Percentiles rank a stretch among this genome's conserved stretches.
Evolutionary conservation across 2,888 invertebrate species (phyloP).

Genomic region (Cenopis cana): DNA sequence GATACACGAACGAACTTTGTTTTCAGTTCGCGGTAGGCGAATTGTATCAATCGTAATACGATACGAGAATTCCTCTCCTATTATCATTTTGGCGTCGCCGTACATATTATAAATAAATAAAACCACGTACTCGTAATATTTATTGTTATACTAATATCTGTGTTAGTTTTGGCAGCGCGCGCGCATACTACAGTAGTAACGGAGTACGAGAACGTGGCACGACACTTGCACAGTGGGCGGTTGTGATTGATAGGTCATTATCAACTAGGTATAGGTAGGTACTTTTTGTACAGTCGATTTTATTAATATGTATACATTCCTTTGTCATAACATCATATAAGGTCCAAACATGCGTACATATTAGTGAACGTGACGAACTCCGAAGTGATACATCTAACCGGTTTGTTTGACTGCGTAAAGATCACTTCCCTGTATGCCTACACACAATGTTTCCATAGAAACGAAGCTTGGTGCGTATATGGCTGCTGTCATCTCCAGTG

Average conservation of each 20-base stretch:
- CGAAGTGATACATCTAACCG: constrained; percentile 18
- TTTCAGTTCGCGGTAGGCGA: background rate
- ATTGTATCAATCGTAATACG: background rate
- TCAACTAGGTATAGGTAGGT: constrained; percentile 3
- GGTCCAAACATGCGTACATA: no score
- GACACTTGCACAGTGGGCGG: constrained; percentile 33
- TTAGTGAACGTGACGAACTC: background rate
- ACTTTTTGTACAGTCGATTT: constrained; percentile 13
- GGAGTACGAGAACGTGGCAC: constrained; percentile 21
- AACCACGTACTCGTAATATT: background rate
- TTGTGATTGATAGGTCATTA: constrained; percentile 37
- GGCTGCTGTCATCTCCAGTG: no score
- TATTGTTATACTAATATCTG: constrained; percentile 11
- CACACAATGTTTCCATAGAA: background rate
- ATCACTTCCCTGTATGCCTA: constrained; percentile 9
- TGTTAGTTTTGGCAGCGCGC: constrained; percentile 31
- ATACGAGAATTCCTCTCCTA: background rate
- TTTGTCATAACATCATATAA: no score
- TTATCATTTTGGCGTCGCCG: constrained; percentile 19
- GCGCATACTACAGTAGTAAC: constrained; percentile 38
- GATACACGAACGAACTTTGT: no score
- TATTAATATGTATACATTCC: no score
- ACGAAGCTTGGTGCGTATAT: background rate
- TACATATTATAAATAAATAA: constrained; percentile 29
- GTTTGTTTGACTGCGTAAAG: constrained; percentile 1